These are phyloP conservation scores for Drosophila quadrilineata DNA, from an alignment of 1,140 invertebrate species.

Conservation along the genomic window DNA sequence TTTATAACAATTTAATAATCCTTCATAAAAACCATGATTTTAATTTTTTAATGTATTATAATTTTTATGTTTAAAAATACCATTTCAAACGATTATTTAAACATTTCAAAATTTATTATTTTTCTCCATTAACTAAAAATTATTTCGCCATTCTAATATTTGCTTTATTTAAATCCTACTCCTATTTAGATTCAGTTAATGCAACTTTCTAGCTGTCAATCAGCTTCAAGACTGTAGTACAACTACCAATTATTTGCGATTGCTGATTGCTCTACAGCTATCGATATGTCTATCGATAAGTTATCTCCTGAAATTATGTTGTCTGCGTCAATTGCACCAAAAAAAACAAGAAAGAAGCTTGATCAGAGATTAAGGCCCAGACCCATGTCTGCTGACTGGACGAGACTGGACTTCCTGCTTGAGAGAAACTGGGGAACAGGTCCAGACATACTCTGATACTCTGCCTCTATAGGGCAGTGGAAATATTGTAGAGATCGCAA, in stretches of 20 bases:
- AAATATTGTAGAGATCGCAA: constrained; percentile 64
- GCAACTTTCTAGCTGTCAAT: no score
- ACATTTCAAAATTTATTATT: no score
- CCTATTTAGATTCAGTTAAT: no score
- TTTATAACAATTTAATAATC: no score
- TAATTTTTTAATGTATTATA: no score
- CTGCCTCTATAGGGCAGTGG: constrained; percentile 41
- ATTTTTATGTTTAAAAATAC: no score
- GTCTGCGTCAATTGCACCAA: constrained; percentile 57
- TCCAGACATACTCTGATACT: not conserved
- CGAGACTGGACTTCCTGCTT: constrained; percentile 46
- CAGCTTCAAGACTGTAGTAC: no score
- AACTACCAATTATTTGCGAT: not conserved
- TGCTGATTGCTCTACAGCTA: not conserved
- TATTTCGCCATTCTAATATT: not conserved
- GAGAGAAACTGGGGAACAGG: not conserved
- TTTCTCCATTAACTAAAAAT: no score
- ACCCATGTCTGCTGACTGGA: constrained; percentile 29
- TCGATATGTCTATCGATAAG: constrained; percentile 24
- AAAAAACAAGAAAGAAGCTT: no score
- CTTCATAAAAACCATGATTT: no score
- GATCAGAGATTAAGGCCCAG: constrained; percentile 43
- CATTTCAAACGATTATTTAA: no score
- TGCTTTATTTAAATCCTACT: not conserved
- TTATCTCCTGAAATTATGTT: constrained; percentile 64